Conservation (phyloP, 2,113 vertebrate genomes). For the Corynorhinus townsendii region DNA sequence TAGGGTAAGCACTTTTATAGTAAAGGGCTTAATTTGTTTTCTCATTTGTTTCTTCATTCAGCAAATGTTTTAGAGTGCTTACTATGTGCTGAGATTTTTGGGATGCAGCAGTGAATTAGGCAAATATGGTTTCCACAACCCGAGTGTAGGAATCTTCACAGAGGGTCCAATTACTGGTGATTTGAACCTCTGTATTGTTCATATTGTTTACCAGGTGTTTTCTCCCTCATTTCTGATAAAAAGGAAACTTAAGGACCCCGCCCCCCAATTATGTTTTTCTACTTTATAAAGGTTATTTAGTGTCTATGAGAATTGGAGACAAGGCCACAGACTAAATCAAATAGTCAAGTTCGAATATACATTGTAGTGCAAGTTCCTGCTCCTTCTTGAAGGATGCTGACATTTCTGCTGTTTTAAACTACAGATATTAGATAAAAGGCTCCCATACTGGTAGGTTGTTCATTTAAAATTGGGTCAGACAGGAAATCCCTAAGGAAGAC, state of each 20-base stretch:
- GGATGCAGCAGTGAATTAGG: not conserved
- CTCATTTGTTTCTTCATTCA: not conserved
- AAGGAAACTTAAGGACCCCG: not conserved
- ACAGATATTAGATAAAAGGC: not conserved
- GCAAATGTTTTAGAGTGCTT: not conserved
- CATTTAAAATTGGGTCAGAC: not conserved
- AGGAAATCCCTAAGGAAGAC: slow-evolving; percentile 4
- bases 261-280: not conserved
- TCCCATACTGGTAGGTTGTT: not conserved
- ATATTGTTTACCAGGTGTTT: not conserved
- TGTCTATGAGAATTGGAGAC: not conserved
- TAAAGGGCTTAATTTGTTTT: not conserved
- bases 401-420: not conserved
- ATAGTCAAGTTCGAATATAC: not conserved
- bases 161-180: not conserved
- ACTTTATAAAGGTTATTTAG: slow-evolving; percentile 27
- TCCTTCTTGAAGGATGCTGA: not conserved
- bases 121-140: not conserved
- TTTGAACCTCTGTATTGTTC: not conserved
- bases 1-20: not conserved
- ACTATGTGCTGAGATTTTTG: not conserved
- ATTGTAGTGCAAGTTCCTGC: not conserved
- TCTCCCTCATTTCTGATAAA: not conserved
- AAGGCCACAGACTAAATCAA: not conserved
- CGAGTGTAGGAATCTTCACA: not conserved